Evolutionary conservation across 2,113 vertebrate species (phyloP), one percentile per base, ranked within the genome.

Genomic region (Acanthochromis polyacanthus): DNA sequence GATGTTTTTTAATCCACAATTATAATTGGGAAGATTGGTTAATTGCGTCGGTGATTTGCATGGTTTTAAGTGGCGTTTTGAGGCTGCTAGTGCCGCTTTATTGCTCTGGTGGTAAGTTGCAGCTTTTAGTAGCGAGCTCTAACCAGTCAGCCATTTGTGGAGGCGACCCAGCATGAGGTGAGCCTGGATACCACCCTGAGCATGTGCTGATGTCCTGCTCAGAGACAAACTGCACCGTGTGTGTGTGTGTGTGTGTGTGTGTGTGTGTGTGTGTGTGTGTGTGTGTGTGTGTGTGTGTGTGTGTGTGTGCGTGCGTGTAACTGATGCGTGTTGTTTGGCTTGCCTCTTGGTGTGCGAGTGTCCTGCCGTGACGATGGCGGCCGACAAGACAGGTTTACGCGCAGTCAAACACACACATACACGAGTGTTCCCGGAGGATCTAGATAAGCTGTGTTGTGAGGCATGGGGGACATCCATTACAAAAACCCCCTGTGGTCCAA

Each of bases 391-490:
- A 79, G 87, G 76, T 87, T 87, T 63, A 79, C 80, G 67, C 60
- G 77, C 57, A 71, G 43, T 66, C 51, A 75, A 72, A 75, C 28
- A 68, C n/a, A 56, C 28, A 72, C n/a, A 56, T 56, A 48, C 58
- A 66, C 48, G 60, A 38, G 1, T 67, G 10, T 43, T 87, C 83
- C 81, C 55, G 2, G 28, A 75, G 86, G 89, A 85, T 87, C 84
- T 78, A 80, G 86, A 90, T 84, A 82, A 89, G 79, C 81, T 84
- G 86, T 81, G 88, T 72, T 84, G 80, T 78, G 69, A 77, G 79
- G 75, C 66, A 66, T 69, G 78, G 74, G 78, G 78, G 74, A 83
- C 88, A 89, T 90, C 90, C 82, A 91, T 93, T 91, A 89, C 83
- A 65, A 81, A 83, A 68, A 46, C 71, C 76, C 91, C 89, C 38